These are phyloP conservation scores for Pterocles gutturalis DNA, from an alignment of 2,113 vertebrate genomes.

Conservation along the genomic window DNA sequence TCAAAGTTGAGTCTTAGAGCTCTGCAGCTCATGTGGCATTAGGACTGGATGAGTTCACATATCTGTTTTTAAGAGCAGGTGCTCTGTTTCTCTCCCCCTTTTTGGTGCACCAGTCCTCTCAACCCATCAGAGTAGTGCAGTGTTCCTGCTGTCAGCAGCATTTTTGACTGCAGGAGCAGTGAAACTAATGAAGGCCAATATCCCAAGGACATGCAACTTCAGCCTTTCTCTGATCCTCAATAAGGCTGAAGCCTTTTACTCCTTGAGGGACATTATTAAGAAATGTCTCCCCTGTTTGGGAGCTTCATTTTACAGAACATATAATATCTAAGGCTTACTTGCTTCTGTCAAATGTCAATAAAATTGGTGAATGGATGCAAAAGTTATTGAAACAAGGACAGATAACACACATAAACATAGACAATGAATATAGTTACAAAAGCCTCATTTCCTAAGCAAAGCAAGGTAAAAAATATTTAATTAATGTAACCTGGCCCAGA, in stretches of 20 bases:
- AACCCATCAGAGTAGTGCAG: neutral
- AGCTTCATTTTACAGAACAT: neutral
- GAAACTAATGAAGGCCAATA: neutral
- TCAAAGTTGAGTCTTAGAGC: neutral
- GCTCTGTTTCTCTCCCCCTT: neutral
- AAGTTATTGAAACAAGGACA: neutral
- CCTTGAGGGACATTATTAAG: neutral
- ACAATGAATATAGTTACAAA: neutral
- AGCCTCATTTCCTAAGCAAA: conserved; percentile 23
- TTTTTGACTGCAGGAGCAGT: neutral
- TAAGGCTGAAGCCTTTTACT: neutral
- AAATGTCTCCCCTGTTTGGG: neutral
- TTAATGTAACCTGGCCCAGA: neutral
- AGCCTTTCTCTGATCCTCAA: neutral
- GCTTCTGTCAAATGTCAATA: neutral
- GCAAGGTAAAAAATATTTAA: conserved; percentile 13
- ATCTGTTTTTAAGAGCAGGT: neutral
- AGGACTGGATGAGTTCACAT: neutral
- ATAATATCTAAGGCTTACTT: neutral
- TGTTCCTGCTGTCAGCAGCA: neutral
- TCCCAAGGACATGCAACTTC: neutral
- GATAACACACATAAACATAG: neutral
- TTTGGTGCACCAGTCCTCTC: neutral
- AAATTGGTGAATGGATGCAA: neutral
- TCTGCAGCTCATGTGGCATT: rapidly evolving